phyloP scores from a whole-genome alignment of 2,113 vertebrate species.

The Eublepharis macularius region DNA sequence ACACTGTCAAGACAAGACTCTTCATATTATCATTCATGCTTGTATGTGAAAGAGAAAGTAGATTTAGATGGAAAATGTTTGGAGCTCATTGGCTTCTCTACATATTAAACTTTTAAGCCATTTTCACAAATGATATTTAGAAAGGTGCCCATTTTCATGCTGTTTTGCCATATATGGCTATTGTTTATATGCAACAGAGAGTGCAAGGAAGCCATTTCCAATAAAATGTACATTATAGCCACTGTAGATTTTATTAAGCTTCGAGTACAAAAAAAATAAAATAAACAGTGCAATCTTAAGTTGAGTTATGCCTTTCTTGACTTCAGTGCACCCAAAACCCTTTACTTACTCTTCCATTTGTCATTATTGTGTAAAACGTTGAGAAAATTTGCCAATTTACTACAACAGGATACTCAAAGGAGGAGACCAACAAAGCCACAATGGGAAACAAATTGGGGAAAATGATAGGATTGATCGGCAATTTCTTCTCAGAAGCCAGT shows the following conservation, averaged over 20 bases:
- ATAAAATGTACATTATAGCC: neutral
- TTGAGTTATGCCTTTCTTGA: no score
- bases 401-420: neutral
- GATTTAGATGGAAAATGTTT: slow-evolving; percentile 13
- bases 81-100: slow-evolving; percentile 1
- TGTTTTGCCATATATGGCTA: neutral
- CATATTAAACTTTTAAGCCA: neutral
- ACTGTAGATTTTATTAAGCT: no score
- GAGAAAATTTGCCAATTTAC: neutral
- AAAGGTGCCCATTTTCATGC: neutral
- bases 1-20: slow-evolving; percentile 47
- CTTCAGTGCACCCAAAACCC: no score
- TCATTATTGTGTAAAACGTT: neutral
- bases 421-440: no score
- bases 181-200: neutral
- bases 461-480: neutral
- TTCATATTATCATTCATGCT: slow-evolving; percentile 40
- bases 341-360: neutral
- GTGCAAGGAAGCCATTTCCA: neutral
- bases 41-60: slow-evolving; percentile 18
- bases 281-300: no score
- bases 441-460: neutral
- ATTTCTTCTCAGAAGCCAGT: neutral
- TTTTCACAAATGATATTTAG: slow-evolving; percentile 10
- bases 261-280: no score